phyloP scores from a whole-genome alignment of 2,113 vertebrate genomes.

The Urocolius indicus region DNA sequence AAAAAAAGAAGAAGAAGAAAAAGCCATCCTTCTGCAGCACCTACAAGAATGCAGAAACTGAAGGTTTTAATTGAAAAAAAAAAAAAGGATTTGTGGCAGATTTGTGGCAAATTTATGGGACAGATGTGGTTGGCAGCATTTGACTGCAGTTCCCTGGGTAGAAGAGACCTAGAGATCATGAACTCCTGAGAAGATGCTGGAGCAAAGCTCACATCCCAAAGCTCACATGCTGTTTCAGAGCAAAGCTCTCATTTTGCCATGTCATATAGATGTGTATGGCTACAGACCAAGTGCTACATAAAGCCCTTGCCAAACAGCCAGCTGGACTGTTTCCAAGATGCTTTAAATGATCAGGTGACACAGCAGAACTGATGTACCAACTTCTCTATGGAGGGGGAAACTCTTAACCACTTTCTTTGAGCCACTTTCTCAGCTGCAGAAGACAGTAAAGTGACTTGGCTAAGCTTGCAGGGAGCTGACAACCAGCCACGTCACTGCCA shows the following conservation, averaged over 20 bases:
- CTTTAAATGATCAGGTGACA: background rate
- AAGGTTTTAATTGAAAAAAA: background rate
- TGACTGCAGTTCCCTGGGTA: background rate
- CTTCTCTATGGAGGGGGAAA: background rate
- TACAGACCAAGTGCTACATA: background rate
- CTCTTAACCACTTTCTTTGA: no score
- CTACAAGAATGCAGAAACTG: background rate
- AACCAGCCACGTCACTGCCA: accelerated
- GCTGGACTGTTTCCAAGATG: background rate
- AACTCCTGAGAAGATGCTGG: background rate
- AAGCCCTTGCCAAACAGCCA: background rate
- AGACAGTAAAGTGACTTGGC: background rate
- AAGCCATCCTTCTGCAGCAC: no score
- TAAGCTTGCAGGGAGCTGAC: background rate
- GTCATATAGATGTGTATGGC: background rate
- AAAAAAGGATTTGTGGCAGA: background rate
- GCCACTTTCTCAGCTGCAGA: background rate
- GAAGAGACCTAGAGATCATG: background rate
- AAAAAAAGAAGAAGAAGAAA: no score
- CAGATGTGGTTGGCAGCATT: background rate
- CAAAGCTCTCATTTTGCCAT: background rate
- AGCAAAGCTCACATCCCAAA: background rate
- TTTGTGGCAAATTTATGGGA: accelerated
- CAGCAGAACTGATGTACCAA: background rate
- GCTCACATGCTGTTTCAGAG: background rate